phyloP scores from a whole-genome alignment of 2,113 vertebrate genomes.

The Cygnus atratus region DNA sequence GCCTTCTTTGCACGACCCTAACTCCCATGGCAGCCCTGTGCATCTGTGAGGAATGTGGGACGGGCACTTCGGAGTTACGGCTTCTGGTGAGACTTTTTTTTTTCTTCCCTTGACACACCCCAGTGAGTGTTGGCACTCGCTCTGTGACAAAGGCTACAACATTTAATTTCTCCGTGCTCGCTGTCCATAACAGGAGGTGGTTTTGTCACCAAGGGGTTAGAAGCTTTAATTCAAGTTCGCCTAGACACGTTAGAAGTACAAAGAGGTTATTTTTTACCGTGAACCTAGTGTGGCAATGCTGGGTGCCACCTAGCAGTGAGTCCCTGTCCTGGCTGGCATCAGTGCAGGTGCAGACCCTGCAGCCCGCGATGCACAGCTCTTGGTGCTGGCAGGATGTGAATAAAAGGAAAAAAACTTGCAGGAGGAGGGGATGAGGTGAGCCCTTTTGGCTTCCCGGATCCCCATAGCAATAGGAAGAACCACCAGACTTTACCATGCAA shows the following conservation, averaged over 20 bases:
- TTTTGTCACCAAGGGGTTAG: neutral
- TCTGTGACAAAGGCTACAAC: neutral
- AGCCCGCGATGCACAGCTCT: neutral
- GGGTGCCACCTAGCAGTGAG: neutral
- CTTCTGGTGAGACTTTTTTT: neutral
- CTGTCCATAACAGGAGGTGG: fast-evolving
- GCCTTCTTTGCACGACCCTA: neutral
- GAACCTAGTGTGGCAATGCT: fast-evolving
- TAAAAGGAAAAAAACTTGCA: neutral
- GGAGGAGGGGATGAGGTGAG: neutral
- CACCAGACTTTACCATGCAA: fast-evolving
- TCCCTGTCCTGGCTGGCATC: neutral
- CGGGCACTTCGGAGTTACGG: neutral
- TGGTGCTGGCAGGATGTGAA: neutral
- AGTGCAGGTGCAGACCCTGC: neutral
- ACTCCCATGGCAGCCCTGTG: neutral
- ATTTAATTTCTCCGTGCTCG: neutral
- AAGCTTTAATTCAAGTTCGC: neutral
- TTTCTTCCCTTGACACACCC: neutral
- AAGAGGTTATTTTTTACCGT: neutral
- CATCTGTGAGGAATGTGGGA: neutral
- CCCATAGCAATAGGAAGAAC: neutral
- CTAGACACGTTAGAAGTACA: neutral
- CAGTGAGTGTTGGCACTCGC: neutral
- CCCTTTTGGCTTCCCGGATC: neutral